Evolutionary conservation across 2,888 invertebrate genomes (phyloP), one percentile per base, ranked within the genome.

Genomic region (Brachylomia viminalis): DNA sequence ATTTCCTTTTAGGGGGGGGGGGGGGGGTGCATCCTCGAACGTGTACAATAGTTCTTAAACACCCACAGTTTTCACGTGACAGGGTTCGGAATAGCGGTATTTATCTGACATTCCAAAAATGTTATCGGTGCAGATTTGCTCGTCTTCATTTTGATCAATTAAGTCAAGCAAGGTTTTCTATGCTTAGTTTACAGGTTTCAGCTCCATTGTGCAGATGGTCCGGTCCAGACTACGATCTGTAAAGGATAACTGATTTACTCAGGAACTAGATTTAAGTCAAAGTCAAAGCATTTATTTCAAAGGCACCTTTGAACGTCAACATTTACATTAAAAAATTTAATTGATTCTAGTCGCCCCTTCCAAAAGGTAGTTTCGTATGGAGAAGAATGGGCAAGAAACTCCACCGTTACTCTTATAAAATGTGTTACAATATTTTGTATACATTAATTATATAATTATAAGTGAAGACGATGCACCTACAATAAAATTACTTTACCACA

Each of bases 61-160:
- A 30, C 56, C 30, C 15, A 75, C 64, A 4, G 3, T 2, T 64
- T 45, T 17, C 17, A 27, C 15, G 15, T 33, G 33, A 6, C 11
- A 33, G 30, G n/a, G 10, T 15, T 13, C 10, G 5, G 17, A 42
- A 33, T 30, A n/a, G 4, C 61, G 30, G 30, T n/a, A 62, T 54
- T 68, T 61, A 62, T 20, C 17, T 61, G 54, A 47, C 56, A 42
- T 56, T 78, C 64, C 13, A 6, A 47, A 33, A 61, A 74, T 73
- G 6, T 59, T 38, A 59, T 30, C 20, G 20, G 20, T 45, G 11
- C 20, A 33, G 23, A 52, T 33, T 33, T 11, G 17, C 11, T 71
- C 17, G 1, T 69, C 6, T 30, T 30, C 20, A 17, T 72, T 47
- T 49, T 59, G 47, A 42, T 56, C 10, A 49, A 49, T 20, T 7